Evolutionary conservation across 2,888 invertebrate species (phyloP).

Genomic region (Seira musarum): DNA sequence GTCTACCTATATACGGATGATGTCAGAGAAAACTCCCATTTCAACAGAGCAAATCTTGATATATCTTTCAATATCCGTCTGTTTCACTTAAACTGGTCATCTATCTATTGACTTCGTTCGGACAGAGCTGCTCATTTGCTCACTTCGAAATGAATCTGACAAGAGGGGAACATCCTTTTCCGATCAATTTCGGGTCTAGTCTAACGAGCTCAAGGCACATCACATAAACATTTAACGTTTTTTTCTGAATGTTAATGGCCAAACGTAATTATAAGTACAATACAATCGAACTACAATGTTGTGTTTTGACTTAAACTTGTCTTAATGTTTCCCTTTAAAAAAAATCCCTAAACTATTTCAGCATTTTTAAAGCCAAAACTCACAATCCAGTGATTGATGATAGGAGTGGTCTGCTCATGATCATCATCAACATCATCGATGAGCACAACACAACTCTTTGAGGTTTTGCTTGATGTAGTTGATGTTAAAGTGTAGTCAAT

Average conservation of each 20-base stretch:
- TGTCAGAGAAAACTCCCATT: constrained; percentile 51
- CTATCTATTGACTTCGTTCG: no score
- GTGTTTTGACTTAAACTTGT: constrained; percentile 49
- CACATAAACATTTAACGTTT: no score
- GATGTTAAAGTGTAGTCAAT: constrained; percentile 49
- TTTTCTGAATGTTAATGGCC: no score
- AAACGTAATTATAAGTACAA: constrained; percentile 55
- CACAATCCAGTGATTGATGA: constrained; percentile 65
- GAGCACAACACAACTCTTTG: no score
- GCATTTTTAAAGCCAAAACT: constrained; percentile 34
- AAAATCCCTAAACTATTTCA: no score
- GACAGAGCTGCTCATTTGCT: no score
- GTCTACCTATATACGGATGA: neutral
- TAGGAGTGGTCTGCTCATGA: constrained; percentile 64
- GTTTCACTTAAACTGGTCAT: constrained; percentile 15
- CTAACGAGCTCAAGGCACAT: no score
- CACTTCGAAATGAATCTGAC: no score
- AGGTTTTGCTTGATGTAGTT: neutral
- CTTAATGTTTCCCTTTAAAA: constrained; percentile 51
- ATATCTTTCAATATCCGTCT: no score
- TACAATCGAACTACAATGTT: no score
- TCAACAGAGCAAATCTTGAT: constrained; percentile 36
- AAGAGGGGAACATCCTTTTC: no score
- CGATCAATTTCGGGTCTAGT: no score
- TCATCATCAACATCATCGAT: constrained; percentile 34